Evolutionary conservation across 2,797 vertebrate genomes (phyloP).

Genomic region (Chaunax sp.): DNA sequence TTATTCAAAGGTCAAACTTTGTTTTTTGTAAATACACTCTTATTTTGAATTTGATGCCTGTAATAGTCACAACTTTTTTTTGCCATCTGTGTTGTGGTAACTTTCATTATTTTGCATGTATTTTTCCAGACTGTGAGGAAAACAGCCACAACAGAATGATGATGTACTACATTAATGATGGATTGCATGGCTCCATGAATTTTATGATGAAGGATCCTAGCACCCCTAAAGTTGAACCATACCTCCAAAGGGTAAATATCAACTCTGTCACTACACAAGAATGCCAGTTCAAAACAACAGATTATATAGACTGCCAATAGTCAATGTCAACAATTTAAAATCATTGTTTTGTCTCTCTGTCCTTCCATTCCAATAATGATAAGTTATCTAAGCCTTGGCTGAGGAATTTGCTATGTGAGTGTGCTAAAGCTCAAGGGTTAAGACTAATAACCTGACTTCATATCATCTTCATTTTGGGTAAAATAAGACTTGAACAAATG

Average conservation of each 20-base stretch:
- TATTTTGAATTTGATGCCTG: too few species aligned
- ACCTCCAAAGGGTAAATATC: conserved; percentile 79
- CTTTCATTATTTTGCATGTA: neutral
- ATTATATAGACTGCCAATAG: neutral
- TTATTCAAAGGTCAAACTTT: too few species aligned
- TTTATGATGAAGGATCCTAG: conserved; percentile 80
- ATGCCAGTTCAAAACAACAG: neutral
- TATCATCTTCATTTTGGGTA: too few species aligned
- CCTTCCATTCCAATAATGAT: too few species aligned
- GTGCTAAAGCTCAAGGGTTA: too few species aligned
- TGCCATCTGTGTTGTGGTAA: neutral
- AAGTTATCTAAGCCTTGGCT: too few species aligned
- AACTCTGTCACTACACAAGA: neutral
- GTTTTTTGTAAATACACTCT: too few species aligned
- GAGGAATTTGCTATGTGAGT: too few species aligned
- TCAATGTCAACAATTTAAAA: too few species aligned
- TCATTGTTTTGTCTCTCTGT: too few species aligned
- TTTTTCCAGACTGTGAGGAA: conserved; percentile 69
- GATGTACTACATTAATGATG: conserved; percentile 82
- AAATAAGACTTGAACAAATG: neutral
- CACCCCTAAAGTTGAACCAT: conserved; percentile 67
- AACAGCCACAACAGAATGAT: conserved; percentile 64
- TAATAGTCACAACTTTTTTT: neutral
- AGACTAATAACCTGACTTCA: too few species aligned
- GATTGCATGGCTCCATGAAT: conserved; percentile 75